phyloP scores from a whole-genome alignment of 2,113 vertebrate genomes.

The Tragulus kanchil region DNA sequence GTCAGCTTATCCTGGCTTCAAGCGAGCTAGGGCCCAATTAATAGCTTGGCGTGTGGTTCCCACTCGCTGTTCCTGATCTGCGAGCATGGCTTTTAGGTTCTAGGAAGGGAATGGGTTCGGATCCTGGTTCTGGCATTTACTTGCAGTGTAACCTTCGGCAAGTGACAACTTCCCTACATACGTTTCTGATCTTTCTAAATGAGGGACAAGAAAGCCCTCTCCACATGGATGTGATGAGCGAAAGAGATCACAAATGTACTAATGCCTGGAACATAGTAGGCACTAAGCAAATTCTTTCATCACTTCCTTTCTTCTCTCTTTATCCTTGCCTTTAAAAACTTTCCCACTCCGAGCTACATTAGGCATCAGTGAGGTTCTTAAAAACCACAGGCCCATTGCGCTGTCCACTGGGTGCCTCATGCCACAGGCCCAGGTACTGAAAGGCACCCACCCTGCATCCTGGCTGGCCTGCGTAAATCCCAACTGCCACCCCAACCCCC shows the following conservation, averaged over 20 bases:
- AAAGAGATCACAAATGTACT: neutral
- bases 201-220: neutral
- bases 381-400: neutral
- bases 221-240: neutral
- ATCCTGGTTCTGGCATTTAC: slow-evolving; percentile 12
- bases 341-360: neutral
- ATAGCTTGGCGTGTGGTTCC: neutral
- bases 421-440: neutral
- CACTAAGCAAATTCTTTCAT: neutral
- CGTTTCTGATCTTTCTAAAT: neutral
- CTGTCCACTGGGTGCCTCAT: neutral
- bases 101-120: neutral
- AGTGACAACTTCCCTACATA: slow-evolving; percentile 22
- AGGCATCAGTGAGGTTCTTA: neutral
- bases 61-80: neutral
- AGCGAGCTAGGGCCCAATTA: neutral
- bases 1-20: neutral
- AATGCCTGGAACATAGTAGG: slow-evolving; percentile 6
- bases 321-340: slow-evolving; percentile 31
- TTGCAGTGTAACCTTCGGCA: neutral
- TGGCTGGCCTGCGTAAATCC: neutral
- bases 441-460: neutral
- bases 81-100: neutral
- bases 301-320: neutral
- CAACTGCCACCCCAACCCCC: neutral